Base-by-base conservation (phyloP, 2,797 vertebrate genomes). In the Acridotheres tristis region DNA sequence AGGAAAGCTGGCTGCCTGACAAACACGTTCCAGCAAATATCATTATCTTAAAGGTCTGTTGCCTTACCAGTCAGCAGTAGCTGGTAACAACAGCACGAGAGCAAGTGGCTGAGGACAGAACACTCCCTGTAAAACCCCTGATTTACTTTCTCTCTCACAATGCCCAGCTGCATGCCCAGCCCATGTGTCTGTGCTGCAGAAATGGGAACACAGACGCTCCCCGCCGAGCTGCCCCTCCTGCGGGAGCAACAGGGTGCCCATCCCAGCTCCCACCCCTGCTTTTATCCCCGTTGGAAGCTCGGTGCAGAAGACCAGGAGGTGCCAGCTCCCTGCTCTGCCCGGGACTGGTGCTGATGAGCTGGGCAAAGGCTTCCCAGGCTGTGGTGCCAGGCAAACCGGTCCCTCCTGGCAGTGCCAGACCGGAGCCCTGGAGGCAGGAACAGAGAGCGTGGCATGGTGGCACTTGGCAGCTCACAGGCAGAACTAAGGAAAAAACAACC, bases 1-100 rank as follows among this genome's bases (percentile, higher is more conserved):
- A 94, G 85, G 45, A 86, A 79, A 87, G 94, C 84, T 95, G 96
- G 94, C 96, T 95, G 76, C 45, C 77, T 95, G 95, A 96, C 95
- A 96, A 90, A 87, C 94, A 94, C 59, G 36, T 94, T 94, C 88
- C 88, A 91, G 88, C 83, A 91, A 90, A 85, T 71, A 93, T 19
- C 80, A 87, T 87, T 88, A 82, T 94, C 89, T 87, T 76, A 74
- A 87, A 88, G 93, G 94, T 93, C 94, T 95, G 88, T 53, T 90
- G 90, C 91, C 87, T 89, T 85, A 82, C 75, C 86, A 92, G 67
- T 61, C 89, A 66, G 83, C 29, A 88, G 85, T 40, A 94, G 83
- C 91, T 93, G 95, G 79, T 82, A 93, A 93, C 79, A 96, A 74
- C 16, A 23, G 50, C 63, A 55, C 1, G 5, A 57, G n/a, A 78